Evolutionary conservation across 2,113 vertebrate genomes (phyloP).

Genomic region (Varanus salvator): DNA sequence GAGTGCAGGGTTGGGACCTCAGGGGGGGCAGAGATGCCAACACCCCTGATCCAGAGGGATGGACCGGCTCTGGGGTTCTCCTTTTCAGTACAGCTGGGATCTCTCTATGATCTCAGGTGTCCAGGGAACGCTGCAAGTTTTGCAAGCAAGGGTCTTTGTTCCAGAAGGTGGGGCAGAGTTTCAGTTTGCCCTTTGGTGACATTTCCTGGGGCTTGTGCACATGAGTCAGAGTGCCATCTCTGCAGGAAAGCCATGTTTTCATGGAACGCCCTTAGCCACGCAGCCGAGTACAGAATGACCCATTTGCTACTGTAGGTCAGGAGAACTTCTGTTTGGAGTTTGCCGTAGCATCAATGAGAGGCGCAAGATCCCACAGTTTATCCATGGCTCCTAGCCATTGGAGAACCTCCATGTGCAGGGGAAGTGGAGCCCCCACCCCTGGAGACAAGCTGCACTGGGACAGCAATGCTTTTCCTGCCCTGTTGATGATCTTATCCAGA

Average conservation of each 20-base stretch:
- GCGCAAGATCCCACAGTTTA: background rate
- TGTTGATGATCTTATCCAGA: background rate
- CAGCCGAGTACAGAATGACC: constrained; percentile 21
- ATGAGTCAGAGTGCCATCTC: constrained; percentile 32
- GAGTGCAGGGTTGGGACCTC: too few species aligned
- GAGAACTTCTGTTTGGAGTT: background rate
- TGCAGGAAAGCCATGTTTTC: background rate
- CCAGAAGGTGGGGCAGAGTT: background rate
- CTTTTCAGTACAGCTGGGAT: background rate
- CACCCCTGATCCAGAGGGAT: background rate
- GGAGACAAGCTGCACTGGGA: background rate
- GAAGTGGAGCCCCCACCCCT: background rate
- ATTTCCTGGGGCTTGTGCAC: constrained; percentile 36
- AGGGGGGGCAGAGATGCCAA: too few species aligned
- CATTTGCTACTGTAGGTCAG: background rate
- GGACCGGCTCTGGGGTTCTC: background rate
- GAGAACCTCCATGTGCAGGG: background rate
- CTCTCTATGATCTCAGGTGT: background rate
- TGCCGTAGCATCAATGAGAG: background rate
- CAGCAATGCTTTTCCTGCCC: background rate
- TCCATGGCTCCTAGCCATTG: background rate
- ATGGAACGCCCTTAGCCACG: background rate
- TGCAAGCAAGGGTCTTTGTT: background rate
- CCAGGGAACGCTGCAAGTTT: background rate
- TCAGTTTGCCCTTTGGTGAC: background rate